Conservation (phyloP, 2,797 vertebrate species). For the Geotrypetes seraphini region DNA sequence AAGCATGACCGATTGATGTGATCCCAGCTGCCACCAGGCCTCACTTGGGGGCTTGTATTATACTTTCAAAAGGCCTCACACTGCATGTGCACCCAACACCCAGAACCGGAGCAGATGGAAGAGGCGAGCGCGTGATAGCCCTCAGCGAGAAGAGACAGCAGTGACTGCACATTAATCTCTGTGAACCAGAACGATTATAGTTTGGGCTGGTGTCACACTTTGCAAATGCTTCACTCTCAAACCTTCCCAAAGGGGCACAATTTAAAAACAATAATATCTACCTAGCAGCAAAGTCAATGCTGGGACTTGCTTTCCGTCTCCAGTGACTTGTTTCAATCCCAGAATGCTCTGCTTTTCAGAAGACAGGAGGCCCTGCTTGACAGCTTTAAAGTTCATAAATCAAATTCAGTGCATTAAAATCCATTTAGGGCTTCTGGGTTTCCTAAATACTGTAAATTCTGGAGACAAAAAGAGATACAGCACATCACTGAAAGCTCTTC, state of each 20-base stretch:
- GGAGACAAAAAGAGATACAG: too few species aligned
- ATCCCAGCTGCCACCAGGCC: constrained; percentile 60
- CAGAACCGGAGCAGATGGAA: constrained; percentile 64
- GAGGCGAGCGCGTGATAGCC: constrained; percentile 39
- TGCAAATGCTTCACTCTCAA: constrained; percentile 27
- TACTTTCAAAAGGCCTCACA: constrained; percentile 37
- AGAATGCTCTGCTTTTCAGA: constrained; percentile 15
- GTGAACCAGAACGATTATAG: constrained; percentile 46
- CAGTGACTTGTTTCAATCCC: constrained; percentile 19
- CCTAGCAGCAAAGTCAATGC: constrained; percentile 23
- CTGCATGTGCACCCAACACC: constrained; percentile 43
- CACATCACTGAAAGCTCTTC: too few species aligned
- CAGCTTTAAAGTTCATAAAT: constrained; percentile 27
- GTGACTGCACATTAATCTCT: constrained; percentile 54
- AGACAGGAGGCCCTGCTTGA: constrained; percentile 12
- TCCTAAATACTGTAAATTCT: constrained; percentile 3
- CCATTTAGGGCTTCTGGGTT: constrained; percentile 2
- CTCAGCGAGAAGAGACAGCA: constrained; percentile 35
- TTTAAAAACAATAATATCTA: background rate
- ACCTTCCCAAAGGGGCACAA: background rate
- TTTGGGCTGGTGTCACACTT: constrained; percentile 20
- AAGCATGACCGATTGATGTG: constrained; percentile 71
- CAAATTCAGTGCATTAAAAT: constrained; percentile 22
- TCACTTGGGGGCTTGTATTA: constrained; percentile 55
- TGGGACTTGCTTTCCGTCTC: constrained; percentile 17